Base-by-base conservation (phyloP, 92 coral and sea anemone species). In the Zoanthus sociatus region DNA sequence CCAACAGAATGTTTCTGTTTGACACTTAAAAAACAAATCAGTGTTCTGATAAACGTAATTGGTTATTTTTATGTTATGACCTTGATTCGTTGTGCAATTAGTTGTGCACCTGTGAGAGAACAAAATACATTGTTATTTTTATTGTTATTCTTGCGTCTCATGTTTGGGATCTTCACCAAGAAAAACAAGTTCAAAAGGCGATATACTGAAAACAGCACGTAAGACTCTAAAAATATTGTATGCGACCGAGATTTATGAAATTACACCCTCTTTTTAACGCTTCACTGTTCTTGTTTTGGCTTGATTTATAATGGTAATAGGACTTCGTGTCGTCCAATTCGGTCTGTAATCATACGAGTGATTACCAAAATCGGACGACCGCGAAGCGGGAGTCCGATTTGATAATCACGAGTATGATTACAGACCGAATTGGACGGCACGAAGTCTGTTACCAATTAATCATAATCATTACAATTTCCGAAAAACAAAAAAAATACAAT, bases 171-270 rank as follows among this genome's bases (percentile, higher is more conserved):
- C 69, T 63, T 63, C 69, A 63, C 69, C 69, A 63, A 63, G 32
- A 63, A 63, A 63, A 63, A 63, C 69, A 63, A 63, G 69, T 63
- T 63, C 69, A 63, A 63, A n/a, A 63, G 69, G 69, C 69, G 69
- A 63, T 63, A 63, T 63, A 63, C 69, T 63, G 69, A 63, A 63
- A 63, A 63, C 32, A 63, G 69, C 32, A 63, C 69, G 69, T 63
- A 63, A 63, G 69, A 63, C 69, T 63, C 69, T 63, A 63, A 63
- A 61, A 61, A n/a, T 61, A 61, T 17, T 61, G 68, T 61, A 61
- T 61, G 68, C 68, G 21, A 61, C 68, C 68, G 68, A 61, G 68
- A 61, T 61, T 61, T 61, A 61, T 61, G 68, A 61, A 61, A 15
- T 61, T 61, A 61, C 68, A 61, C 68, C 68, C 68, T 61, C 68